Conservation (phyloP, 2,113 vertebrate genomes). For the Rhipidura dahli region DNA sequence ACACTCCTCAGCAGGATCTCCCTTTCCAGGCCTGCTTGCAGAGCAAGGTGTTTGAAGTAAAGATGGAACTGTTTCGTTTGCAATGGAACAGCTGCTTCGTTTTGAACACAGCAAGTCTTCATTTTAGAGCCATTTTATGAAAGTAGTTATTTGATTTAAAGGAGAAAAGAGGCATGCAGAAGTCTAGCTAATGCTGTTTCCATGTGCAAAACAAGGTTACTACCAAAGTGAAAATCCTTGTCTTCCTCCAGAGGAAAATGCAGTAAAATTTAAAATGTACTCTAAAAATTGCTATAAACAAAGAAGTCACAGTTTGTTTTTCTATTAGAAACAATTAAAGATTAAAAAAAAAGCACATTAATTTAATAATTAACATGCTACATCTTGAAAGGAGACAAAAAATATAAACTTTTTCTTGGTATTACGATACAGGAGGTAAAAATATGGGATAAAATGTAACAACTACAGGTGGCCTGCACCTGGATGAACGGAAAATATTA, state of each 20-base stretch:
- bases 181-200: not conserved
- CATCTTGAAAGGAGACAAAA: not conserved
- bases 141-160: not conserved
- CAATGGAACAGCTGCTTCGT: not conserved
- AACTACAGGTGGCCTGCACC: conserved; percentile 70
- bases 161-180: not conserved
- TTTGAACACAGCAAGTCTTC: not conserved
- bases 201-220: not conserved
- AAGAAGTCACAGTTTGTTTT: not conserved
- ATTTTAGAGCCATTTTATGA: not conserved
- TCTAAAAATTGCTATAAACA: not conserved
- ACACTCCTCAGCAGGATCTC: not conserved
- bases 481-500: conserved; percentile 46
- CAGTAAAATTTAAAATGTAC: conserved; percentile 10
- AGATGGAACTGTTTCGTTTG: not conserved
- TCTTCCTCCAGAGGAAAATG: conserved; percentile 19
- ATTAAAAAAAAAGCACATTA: not conserved
- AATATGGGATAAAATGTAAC: not conserved
- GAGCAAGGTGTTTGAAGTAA: not conserved
- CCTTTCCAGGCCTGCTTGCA: not conserved
- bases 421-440: not conserved
- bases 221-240: not conserved
- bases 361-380: not conserved
- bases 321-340: not conserved
- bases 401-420: not conserved